phyloP scores from a whole-genome alignment of 2,888 invertebrate species.

The Agrotis segetum region DNA sequence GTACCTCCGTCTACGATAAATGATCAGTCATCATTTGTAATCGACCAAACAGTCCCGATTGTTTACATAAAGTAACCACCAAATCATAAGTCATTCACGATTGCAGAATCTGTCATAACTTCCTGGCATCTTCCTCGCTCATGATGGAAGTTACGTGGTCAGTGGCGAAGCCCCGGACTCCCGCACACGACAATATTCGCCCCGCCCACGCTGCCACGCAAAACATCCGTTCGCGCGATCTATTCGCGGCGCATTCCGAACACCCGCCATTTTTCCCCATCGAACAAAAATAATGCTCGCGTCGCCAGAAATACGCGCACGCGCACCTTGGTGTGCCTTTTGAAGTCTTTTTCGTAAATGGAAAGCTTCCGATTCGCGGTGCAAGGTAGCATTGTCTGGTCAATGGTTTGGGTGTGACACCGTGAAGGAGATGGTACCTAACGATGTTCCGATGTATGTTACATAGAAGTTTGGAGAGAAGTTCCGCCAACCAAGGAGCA shows the following conservation, averaged over 20 bases:
- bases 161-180: slow-evolving; percentile 36
- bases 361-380: slow-evolving; percentile 64
- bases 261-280: slow-evolving; percentile 83
- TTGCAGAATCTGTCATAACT: slow-evolving; percentile 6
- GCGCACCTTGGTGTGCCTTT: slow-evolving; percentile 68
- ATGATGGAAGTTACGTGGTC: slow-evolving; percentile 14
- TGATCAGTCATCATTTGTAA: neutral
- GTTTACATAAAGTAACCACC: slow-evolving; percentile 7
- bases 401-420: neutral
- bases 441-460: neutral
- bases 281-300: slow-evolving; percentile 84
- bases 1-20: slow-evolving; percentile 6
- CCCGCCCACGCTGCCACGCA: slow-evolving; percentile 80
- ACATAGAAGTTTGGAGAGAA: slow-evolving; percentile 1
- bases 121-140: slow-evolving; percentile 1
- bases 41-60: neutral
- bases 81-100: slow-evolving; percentile 20
- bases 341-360: slow-evolving; percentile 67
- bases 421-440: slow-evolving; percentile 3
- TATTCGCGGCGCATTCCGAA: slow-evolving; percentile 86
- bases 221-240: slow-evolving; percentile 84
- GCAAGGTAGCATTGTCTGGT: slow-evolving; percentile 67
- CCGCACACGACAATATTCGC: slow-evolving; percentile 59
- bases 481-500: slow-evolving; percentile 5
- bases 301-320: slow-evolving; percentile 82